These are phyloP conservation scores for Lepus americanus DNA, from an alignment of 2,113 vertebrate genomes.

Conservation along the genomic window DNA sequence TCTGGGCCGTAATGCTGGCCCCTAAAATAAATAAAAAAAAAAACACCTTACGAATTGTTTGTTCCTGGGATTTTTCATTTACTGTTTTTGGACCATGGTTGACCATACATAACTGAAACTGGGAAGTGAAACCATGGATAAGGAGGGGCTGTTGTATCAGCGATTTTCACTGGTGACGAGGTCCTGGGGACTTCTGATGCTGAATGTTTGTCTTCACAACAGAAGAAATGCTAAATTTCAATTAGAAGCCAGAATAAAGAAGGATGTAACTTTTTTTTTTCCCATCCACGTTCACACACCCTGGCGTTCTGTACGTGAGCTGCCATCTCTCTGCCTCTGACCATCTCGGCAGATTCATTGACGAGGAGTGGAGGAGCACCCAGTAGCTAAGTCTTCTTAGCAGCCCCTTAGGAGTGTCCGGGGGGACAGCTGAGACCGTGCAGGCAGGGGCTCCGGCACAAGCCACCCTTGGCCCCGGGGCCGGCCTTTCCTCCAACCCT, in stretches of 20 bases:
- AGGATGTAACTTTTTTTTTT: background rate
- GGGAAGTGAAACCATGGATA: too few species aligned
- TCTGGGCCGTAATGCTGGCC: too few species aligned
- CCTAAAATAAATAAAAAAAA: too few species aligned
- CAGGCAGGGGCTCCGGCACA: background rate
- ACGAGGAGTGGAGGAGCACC: background rate
- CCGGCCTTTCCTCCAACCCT: background rate
- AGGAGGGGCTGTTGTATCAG: too few species aligned
- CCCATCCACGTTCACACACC: background rate
- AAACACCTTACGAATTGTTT: too few species aligned
- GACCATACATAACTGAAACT: too few species aligned
- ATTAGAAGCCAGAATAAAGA: background rate
- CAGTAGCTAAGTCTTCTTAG: background rate
- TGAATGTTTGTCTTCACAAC: background rate
- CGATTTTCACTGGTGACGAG: background rate
- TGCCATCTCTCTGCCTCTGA: background rate
- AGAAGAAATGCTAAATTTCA: background rate
- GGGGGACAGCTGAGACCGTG: background rate
- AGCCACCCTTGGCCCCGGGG: rapidly evolving
- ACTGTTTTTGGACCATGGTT: too few species aligned
- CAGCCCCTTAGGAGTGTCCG: background rate
- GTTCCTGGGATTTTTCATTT: too few species aligned
- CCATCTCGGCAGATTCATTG: background rate
- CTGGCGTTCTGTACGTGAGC: background rate
- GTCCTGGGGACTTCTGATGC: background rate